phyloP scores from a whole-genome alignment of 2,113 vertebrate species.

The Coreoperca whiteheadi region DNA sequence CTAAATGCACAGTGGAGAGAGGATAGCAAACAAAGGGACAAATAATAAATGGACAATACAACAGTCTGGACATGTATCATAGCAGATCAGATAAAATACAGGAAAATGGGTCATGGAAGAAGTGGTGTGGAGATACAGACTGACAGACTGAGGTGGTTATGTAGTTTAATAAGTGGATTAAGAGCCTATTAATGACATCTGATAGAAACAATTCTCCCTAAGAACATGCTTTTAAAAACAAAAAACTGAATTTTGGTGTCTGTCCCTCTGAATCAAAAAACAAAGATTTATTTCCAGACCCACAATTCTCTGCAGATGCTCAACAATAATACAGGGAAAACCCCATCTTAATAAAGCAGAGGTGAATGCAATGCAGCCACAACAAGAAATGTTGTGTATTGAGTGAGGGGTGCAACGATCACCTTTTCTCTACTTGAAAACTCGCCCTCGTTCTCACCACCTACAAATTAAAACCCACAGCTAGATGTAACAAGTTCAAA shows the following conservation, averaged over 20 bases:
- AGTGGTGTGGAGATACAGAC: constrained; percentile 9
- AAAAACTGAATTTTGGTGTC: background rate
- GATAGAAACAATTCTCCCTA: background rate
- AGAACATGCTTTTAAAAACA: background rate
- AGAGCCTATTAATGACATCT: no score
- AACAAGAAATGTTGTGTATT: background rate
- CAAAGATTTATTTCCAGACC: background rate
- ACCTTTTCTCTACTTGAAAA: background rate
- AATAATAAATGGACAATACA: constrained; percentile 17
- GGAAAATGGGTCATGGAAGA: constrained; percentile 33
- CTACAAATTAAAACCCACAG: background rate
- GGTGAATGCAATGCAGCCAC: background rate
- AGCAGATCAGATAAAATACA: background rate
- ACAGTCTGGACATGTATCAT: background rate
- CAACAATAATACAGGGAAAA: background rate
- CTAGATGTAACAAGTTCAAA: constrained; percentile 3
- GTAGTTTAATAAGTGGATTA: background rate
- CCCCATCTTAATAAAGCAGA: background rate
- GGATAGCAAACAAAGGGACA: constrained; percentile 34
- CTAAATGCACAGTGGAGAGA: constrained; percentile 26
- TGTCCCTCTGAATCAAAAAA: background rate
- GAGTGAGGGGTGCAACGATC: background rate
- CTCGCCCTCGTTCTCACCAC: background rate
- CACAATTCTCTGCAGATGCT: background rate
- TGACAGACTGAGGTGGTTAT: background rate